phyloP scores from a whole-genome alignment of 2,888 invertebrate species.

The Andrena dorsata region DNA sequence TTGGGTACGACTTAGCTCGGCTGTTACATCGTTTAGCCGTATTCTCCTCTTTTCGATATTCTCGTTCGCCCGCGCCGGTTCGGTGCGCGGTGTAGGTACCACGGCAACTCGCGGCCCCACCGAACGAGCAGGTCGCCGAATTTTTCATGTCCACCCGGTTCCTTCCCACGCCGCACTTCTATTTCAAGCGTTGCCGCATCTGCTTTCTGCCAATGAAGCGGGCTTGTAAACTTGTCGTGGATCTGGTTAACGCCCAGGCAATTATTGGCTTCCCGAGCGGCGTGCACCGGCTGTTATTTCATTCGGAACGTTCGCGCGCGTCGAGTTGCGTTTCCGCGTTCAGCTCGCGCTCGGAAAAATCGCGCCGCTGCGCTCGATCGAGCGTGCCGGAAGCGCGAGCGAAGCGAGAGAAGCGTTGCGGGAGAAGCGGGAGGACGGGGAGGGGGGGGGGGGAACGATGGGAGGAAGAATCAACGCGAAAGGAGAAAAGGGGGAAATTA shows the following conservation, averaged over 20 bases:
- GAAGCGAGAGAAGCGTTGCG: neutral
- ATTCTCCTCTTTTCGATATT: slow-evolving; percentile 34
- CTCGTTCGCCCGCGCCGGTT: slow-evolving; percentile 1
- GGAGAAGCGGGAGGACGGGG: neutral
- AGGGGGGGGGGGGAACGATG: neutral
- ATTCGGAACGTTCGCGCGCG: slow-evolving; percentile 49
- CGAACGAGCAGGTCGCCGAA: neutral
- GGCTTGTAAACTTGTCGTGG: slow-evolving; percentile 35
- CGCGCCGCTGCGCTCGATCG: slow-evolving; percentile 12
- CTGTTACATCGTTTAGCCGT: slow-evolving; percentile 56
- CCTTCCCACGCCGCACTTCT: neutral
- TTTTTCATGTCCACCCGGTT: neutral
- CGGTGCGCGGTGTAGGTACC: slow-evolving; percentile 1
- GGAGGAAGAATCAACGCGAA: slow-evolving; percentile 12
- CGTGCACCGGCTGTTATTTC: slow-evolving; percentile 74
- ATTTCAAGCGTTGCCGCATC: neutral
- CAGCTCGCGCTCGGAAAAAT: slow-evolving; percentile 58
- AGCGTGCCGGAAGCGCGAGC: neutral
- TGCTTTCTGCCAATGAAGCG: neutral
- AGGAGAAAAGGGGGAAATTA: slow-evolving; percentile 44
- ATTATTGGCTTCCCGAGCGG: slow-evolving; percentile 72
- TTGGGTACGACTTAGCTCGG: slow-evolving; percentile 60
- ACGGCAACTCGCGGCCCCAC: slow-evolving; percentile 11
- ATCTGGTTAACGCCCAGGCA: slow-evolving; percentile 70
- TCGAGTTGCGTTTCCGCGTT: slow-evolving; percentile 75